Base-by-base conservation (phyloP, 64 coral and sea anemone genomes). In the Cladopsammia gracilis region DNA sequence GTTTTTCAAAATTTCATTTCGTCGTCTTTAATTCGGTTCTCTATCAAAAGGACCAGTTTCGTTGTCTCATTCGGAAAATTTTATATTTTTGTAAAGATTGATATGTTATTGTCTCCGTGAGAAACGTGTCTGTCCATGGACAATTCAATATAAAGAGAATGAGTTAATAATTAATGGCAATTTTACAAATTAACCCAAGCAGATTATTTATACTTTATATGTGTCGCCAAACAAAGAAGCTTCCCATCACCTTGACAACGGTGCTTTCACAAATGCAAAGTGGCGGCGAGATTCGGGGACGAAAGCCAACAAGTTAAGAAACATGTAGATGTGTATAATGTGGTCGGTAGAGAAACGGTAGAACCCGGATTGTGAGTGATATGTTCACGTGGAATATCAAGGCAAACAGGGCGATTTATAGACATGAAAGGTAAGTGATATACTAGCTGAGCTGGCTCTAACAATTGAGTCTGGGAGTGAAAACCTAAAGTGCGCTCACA, bases 241-340 rank as follows among this genome's bases (percentile, higher is more conserved):
- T 79, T 84, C 45, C 4, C 2, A 16, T 84, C 80, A 67, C 80
- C 80, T 51, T 84, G 80, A 67, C 60, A 84, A 84, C 80, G 26
- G 58, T 22, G 15, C 24, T 43, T 60, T 64, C 13, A 62, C 26
- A 45, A 62, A 82, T 6, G 46, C 60, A 64, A 7, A 84, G 46
- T 67, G 80, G 80, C 80, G 47, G 62, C 43, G 22, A 22, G 24
- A 10, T 10, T 13, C 48, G 50, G 13, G 11, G 4, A 66, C 44
- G 16, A 49, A 10, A 10, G 59, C 3, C 62, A 20, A 50, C 8
- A 84, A 84, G 80, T 84, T 84, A 14, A 44, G 1, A 26, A 26
- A 18, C 10, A 67, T 19, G 44, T 10, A 49, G 10, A 16, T 84
- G 34, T 46, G 18, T 64, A 9, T 48, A 12, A 24, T 68, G 62